phyloP scores from a whole-genome alignment of 2,113 vertebrate species.

The Melanerpes aurifrons region DNA sequence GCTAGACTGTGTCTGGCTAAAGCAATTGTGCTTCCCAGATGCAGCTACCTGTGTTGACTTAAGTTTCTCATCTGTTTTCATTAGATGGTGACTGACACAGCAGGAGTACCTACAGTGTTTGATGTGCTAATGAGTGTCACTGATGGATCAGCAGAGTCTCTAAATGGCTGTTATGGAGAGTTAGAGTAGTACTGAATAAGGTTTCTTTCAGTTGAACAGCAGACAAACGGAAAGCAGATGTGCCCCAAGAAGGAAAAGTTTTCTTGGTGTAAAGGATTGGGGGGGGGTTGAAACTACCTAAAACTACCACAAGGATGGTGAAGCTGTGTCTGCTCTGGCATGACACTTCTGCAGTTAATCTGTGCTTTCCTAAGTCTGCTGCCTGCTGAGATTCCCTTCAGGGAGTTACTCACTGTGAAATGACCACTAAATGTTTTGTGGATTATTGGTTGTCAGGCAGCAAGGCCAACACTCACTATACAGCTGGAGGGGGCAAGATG shows the following conservation, averaged over 20 bases:
- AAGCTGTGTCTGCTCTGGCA: neutral
- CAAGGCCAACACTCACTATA: no score
- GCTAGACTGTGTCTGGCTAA: no score
- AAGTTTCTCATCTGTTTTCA: neutral
- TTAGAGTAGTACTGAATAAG: fast-evolving
- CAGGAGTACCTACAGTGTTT: neutral
- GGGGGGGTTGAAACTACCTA: no score
- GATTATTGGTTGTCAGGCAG: neutral
- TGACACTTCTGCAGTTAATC: neutral
- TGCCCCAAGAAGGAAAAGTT: neutral
- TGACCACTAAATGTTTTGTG: neutral
- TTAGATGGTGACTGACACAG: neutral
- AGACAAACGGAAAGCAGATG: neutral
- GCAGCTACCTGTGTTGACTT: neutral
- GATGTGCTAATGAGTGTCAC: neutral
- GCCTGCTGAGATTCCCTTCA: neutral
- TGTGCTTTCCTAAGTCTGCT: neutral
- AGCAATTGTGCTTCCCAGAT: neutral
- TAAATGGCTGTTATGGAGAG: neutral
- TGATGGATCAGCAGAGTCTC: neutral
- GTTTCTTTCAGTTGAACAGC: neutral
- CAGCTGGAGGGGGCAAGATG: neutral
- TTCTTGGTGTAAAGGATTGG: neutral
- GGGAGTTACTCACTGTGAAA: neutral
- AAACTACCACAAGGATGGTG: no score